Evolutionary conservation across 2,113 vertebrate genomes (phyloP).

Genomic region (Saguinus imperator): DNA sequence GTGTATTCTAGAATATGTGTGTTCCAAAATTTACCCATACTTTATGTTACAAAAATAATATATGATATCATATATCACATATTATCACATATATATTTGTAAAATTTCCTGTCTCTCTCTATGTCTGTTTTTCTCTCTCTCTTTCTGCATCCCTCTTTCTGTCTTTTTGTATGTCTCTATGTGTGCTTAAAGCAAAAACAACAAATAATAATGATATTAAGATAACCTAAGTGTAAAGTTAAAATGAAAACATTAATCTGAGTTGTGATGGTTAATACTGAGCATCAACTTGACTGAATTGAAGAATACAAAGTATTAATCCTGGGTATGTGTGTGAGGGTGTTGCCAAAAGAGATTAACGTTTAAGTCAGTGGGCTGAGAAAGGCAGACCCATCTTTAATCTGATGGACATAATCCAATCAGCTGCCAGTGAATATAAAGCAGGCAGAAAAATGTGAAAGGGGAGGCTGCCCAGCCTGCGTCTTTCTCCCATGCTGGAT

Average conservation of each 20-base stretch:
- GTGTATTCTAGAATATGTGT: background rate
- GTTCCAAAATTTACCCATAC: background rate
- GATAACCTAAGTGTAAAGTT: background rate
- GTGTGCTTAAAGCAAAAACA: background rate
- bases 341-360: too few relatives aligned
- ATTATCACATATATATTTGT: background rate
- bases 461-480: too few relatives aligned
- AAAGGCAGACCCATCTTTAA: too few relatives aligned
- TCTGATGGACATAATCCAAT: too few relatives aligned
- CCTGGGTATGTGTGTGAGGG: too few relatives aligned
- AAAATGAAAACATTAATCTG: background rate
- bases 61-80: background rate
- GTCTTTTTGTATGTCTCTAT: background rate
- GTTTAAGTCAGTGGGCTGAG: too few relatives aligned
- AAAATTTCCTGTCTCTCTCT: background rate
- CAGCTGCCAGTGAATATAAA: too few relatives aligned
- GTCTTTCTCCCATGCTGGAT: too few relatives aligned
- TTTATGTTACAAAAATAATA: background rate
- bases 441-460: too few relatives aligned
- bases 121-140: background rate
- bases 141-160: background rate
- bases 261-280: background rate
- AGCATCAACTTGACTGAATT: too few relatives aligned
- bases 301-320: too few relatives aligned
- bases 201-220: background rate